Evolutionary conservation across 2,888 invertebrate species (phyloP).

Genomic region (Tipula helvola): DNA sequence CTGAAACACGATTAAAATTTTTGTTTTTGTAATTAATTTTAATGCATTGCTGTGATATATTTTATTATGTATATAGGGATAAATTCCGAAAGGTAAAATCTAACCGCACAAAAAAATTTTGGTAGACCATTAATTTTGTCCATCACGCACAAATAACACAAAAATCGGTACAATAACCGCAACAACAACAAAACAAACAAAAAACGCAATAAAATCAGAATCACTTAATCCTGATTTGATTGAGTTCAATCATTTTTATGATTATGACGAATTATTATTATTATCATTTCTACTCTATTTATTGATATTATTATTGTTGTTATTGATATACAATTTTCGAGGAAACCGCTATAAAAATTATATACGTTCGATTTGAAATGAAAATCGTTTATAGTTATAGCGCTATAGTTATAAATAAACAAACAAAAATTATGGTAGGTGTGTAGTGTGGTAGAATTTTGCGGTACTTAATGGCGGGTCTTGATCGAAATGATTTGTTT

Average conservation of each 20-base stretch:
- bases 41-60: not conserved
- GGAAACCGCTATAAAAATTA: not conserved
- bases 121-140: not conserved
- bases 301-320: not conserved
- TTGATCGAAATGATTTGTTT: not conserved
- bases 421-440: not conserved
- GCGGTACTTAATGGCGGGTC: not conserved
- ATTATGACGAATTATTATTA: not conserved
- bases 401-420: not conserved
- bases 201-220: not conserved
- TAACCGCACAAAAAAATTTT: not conserved
- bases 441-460: not conserved
- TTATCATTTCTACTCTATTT: not conserved
- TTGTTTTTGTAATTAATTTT: not conserved
- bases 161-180: not conserved
- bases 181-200: not conserved
- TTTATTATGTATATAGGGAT: not conserved
- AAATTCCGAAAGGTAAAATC: not conserved
- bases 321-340: not conserved
- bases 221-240: slow-evolving; percentile 4
- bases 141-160: not conserved
- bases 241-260: not conserved
- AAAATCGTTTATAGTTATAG: not conserved
- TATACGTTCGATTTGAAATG: not conserved
- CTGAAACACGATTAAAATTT: not conserved